Percentiles rank a stretch among this genome's conserved stretches.
These are phyloP conservation scores for Trissonchulus latispiculum DNA, from an alignment of 2,888 invertebrate species.

Conservation along the genomic window DNA sequence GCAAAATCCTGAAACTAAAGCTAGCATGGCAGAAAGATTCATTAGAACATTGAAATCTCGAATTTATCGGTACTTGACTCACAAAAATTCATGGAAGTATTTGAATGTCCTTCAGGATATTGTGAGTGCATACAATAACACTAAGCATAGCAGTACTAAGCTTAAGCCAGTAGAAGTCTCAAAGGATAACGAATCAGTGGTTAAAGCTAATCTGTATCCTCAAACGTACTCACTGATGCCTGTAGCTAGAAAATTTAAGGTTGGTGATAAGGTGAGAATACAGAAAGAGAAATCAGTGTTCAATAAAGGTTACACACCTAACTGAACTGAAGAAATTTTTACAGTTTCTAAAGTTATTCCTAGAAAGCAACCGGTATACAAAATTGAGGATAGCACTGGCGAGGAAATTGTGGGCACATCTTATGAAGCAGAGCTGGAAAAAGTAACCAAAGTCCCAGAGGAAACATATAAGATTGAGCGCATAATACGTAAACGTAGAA, in stretches of 20 bases:
- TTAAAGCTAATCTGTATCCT: not conserved
- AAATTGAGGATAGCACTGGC: not conserved
- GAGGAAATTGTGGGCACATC: not conserved
- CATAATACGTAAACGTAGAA: not conserved
- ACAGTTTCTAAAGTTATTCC: not conserved
- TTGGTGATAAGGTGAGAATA: conserved; percentile 9
- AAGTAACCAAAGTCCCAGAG: not conserved
- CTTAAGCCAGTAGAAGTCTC: not conserved
- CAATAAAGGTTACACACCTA: not conserved
- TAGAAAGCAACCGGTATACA: not conserved
- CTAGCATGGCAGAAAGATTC: not conserved
- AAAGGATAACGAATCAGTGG: not conserved
- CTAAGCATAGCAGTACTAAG: not conserved
- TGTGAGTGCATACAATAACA: not conserved
- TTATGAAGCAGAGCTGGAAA: not conserved
- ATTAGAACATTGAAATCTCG: not conserved
- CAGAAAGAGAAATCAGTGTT: not conserved
- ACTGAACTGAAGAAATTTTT: conserved; percentile 2
- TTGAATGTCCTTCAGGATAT: not conserved
- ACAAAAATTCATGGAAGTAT: not conserved
- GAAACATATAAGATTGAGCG: not conserved
- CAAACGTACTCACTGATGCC: not conserved
- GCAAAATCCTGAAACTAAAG: not conserved
- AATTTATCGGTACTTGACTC: not conserved
- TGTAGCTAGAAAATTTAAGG: conserved; percentile 1